Base-by-base conservation (phyloP, 1,140 invertebrate species). In the Triops longicaudatus region DNA sequence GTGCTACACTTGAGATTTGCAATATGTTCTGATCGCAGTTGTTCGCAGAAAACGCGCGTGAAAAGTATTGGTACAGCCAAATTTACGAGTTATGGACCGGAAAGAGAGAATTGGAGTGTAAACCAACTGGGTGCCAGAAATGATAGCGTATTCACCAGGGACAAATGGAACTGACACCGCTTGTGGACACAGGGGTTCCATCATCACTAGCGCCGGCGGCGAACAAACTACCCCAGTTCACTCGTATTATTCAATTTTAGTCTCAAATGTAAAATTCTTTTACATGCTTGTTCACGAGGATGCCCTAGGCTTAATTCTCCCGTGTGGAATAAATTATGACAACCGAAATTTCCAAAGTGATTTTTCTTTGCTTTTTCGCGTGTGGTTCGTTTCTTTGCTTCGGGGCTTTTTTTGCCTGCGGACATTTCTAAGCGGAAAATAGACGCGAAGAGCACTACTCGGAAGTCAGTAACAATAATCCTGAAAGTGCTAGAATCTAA, bases 61-160 rank as follows among this genome's bases (percentile, higher is more conserved):
- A 37, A 37, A 2, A 12, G 14, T 17, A 63, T 22, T 22, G 50
- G 50, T 22, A 63, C 10, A 7, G n/a, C 14, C 1, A 63, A 22
- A 63, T 63, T 63, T 63, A 17, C 50, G 22, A 63, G 9, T 63
- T 63, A 63, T 63, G 50, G 44, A 12, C 22, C 50, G 22, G 22
- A 63, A 63, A 17, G 50, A 22, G 7, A 14, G 7, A 63, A 63
- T n/a, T 63, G 22, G 14, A n/a, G 14, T 37, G 31, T 37, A n/a
- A 63, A 63, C 50, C 50, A 63, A 63, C 50, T 14, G 50, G 50
- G 50, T 63, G 50, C 50, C 50, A 63, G 50, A 22, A 63, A 63
- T 63, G 50, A 63, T 63, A 63, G 50, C 50, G 9, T 63, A n/a
- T 63, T 14, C 22, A 22, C 22, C 50, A 17, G 7, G 17, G 50